Conservation (phyloP, 1,140 invertebrate genomes). For the Euura lappo region DNA sequence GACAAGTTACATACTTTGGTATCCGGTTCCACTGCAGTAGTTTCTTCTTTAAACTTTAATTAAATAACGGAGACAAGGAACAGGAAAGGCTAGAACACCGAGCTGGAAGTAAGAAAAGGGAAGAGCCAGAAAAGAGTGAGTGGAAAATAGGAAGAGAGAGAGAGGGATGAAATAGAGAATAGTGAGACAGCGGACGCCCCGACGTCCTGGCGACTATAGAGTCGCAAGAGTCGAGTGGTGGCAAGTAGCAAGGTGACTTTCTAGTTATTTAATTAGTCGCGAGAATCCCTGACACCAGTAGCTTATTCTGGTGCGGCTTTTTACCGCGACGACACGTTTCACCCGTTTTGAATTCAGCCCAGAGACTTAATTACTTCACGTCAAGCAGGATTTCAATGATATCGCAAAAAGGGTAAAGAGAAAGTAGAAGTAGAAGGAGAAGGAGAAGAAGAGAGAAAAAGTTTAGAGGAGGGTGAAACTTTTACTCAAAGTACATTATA, state of each 20-base stretch:
- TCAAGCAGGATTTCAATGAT: too few species aligned
- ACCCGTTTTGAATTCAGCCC: too few species aligned
- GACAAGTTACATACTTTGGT: conserved; percentile 42
- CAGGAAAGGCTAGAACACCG: conserved; percentile 32
- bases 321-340: too few species aligned
- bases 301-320: conserved; percentile 8
- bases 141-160: conserved; percentile 20
- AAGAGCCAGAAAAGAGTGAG: conserved; percentile 24
- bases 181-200: not conserved
- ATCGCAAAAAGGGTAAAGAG: not conserved
- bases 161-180: not conserved
- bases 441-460: conserved; percentile 1
- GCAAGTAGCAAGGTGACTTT: conserved; percentile 48
- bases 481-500: too few species aligned
- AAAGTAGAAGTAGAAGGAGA: conserved; percentile 5
- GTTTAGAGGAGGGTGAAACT: too few species aligned
- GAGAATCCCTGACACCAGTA: conserved; percentile 39
- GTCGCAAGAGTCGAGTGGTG: conserved; percentile 34
- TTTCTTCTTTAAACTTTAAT: conserved; percentile 44
- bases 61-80: conserved; percentile 43
- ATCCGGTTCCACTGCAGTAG: conserved; percentile 30
- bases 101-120: conserved; percentile 33
- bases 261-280: conserved; percentile 51
- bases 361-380: too few species aligned
- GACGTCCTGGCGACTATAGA: conserved; percentile 17